These are phyloP conservation scores for Rhinogobio ventralis DNA, from an alignment of 2,797 vertebrate species.

Conservation along the genomic window DNA sequence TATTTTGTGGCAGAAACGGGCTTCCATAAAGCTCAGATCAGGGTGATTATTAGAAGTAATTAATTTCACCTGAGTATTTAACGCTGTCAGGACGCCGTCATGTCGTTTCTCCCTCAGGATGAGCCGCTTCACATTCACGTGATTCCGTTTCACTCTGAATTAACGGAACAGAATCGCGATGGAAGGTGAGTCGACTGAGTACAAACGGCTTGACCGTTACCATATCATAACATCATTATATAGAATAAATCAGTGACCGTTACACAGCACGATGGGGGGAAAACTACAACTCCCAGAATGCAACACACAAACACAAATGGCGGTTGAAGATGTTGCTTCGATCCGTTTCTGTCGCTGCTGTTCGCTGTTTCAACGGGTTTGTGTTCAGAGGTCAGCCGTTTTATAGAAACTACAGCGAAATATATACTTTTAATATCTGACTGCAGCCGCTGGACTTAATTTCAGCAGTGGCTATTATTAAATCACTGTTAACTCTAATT, in stretches of 20 bases:
- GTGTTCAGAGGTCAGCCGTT: conserved; percentile 17
- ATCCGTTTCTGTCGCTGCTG: not conserved
- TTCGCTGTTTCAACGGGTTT: not conserved
- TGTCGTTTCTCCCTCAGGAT: not conserved
- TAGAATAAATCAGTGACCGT: too few species aligned
- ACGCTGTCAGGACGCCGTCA: not conserved
- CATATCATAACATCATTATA: too few species aligned
- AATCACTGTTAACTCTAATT: not conserved
- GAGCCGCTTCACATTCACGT: not conserved
- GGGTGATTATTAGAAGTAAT: not conserved
- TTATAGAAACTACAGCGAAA: not conserved
- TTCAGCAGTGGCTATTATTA: not conserved
- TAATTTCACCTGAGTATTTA: not conserved
- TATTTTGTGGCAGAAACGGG: not conserved
- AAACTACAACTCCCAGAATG: conserved; percentile 6
- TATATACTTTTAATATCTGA: not conserved
- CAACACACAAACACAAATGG: not conserved
- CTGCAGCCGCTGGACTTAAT: not conserved
- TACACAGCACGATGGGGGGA: too few species aligned
- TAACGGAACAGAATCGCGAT: not conserved
- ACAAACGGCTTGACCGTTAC: not conserved
- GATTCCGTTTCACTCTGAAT: not conserved
- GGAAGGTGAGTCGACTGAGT: not conserved
- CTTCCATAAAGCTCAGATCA: not conserved
- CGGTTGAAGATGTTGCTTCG: not conserved